Conservation (phyloP, 2,113 vertebrate genomes). For the Bungarus multicinctus region DNA sequence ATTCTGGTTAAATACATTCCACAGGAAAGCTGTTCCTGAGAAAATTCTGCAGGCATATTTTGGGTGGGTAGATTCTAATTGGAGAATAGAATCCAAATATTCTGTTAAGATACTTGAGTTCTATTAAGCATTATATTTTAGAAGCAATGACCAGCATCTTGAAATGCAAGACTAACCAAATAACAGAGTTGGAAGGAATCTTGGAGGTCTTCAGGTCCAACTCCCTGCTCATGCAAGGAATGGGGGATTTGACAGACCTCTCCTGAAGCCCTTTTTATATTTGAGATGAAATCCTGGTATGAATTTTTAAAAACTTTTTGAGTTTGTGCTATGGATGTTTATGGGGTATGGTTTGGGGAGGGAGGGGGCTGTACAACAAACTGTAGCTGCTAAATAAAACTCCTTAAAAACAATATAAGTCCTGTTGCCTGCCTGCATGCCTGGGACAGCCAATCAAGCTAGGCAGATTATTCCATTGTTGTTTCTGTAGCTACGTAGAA, state of each 20-base stretch:
- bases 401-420: background rate
- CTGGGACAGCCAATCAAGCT: conserved; percentile 41
- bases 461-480: conserved; percentile 46
- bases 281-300: background rate
- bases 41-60: background rate
- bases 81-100: background rate
- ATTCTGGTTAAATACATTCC: background rate
- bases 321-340: background rate
- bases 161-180: background rate
- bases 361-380: background rate
- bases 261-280: background rate
- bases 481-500: conserved; percentile 60
- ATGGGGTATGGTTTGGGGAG: background rate
- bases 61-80: background rate
- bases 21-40: background rate
- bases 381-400: rapidly evolving
- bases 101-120: background rate
- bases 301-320: background rate
- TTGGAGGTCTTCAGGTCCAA: no score
- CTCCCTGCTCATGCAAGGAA: background rate
- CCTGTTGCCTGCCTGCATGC: conserved; percentile 19
- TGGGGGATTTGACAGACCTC: background rate
- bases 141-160: background rate
- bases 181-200: no score
- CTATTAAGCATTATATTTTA: background rate